Conservation (phyloP, 2,113 vertebrate genomes). For the Zonotrichia leucophrys region DNA sequence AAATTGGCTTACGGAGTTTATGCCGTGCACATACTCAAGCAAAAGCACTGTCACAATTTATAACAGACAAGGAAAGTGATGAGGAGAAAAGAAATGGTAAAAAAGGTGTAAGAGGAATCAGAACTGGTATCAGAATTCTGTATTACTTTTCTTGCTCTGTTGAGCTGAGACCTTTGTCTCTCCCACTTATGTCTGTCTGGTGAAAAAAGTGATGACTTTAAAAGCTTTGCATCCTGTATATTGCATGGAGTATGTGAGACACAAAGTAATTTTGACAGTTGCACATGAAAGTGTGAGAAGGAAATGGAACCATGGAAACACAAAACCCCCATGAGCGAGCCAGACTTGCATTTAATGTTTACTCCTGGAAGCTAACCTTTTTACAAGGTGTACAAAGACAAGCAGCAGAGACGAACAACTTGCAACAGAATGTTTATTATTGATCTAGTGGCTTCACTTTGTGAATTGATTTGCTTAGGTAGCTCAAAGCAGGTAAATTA, state of each 20-base stretch:
- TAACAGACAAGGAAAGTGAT: not conserved
- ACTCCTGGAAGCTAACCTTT: not conserved
- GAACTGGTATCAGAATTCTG: not conserved
- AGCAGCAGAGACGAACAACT: not conserved
- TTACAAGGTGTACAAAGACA: not conserved
- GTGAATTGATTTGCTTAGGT: not conserved
- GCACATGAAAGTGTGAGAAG: not conserved
- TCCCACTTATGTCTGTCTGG: not conserved
- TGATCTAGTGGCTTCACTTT: not conserved
- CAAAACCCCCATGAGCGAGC: not conserved
- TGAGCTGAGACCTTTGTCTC: not conserved
- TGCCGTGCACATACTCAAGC: not conserved
- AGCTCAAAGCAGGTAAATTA: not conserved
- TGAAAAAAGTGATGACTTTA: not conserved
- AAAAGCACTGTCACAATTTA: not conserved
- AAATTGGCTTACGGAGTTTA: not conserved
- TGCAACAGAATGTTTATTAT: not conserved
- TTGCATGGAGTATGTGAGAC: not conserved
- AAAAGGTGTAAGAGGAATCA: not conserved
- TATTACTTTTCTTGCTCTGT: not conserved
- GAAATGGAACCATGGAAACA: not conserved
- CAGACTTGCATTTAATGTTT: not conserved
- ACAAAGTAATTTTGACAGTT: constrained; percentile 15
- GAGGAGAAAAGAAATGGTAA: not conserved
- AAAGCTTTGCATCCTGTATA: constrained; percentile 21